phyloP scores from a whole-genome alignment of 2,797 vertebrate genomes.

The Silurus aristotelis region DNA sequence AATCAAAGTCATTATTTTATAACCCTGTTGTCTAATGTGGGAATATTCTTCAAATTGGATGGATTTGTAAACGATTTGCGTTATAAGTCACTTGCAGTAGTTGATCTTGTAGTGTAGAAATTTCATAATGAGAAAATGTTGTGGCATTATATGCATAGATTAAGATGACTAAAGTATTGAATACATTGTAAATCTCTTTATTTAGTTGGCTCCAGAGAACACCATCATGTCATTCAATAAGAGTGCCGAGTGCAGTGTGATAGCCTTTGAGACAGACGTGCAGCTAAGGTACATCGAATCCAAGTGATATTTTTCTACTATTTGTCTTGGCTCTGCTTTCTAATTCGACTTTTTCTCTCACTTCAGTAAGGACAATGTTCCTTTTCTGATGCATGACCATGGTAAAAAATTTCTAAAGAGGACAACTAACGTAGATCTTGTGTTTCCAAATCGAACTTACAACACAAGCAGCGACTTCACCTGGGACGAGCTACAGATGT shows the following conservation, averaged over 20 bases:
- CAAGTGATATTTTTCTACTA: background rate
- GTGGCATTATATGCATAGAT: background rate
- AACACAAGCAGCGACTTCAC: conserved; percentile 71
- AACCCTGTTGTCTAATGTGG: background rate
- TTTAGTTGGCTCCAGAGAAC: conserved; percentile 92
- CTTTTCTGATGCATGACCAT: conserved; percentile 92
- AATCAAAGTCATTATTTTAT: conserved; percentile 1
- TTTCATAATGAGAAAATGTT: background rate
- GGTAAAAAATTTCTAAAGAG: conserved; percentile 71
- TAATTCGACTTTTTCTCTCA: background rate
- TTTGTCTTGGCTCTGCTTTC: background rate
- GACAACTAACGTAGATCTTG: conserved; percentile 80
- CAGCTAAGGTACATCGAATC: conserved; percentile 83
- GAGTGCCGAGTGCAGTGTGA: conserved; percentile 76
- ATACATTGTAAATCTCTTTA: conserved; percentile 7
- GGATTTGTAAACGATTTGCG: background rate
- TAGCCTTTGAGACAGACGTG: conserved; percentile 90
- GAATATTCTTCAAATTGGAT: background rate
- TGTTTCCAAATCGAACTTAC: conserved; percentile 65
- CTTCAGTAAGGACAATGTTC: conserved; percentile 77
- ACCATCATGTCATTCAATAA: conserved; percentile 91
- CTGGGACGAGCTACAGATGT: conserved; percentile 74
- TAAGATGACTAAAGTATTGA: background rate
- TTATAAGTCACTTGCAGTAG: conserved; percentile 8
- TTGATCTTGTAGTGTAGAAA: background rate